phyloP scores from a whole-genome alignment of 2,888 invertebrate genomes.

The Myopa tessellatipennis region DNA sequence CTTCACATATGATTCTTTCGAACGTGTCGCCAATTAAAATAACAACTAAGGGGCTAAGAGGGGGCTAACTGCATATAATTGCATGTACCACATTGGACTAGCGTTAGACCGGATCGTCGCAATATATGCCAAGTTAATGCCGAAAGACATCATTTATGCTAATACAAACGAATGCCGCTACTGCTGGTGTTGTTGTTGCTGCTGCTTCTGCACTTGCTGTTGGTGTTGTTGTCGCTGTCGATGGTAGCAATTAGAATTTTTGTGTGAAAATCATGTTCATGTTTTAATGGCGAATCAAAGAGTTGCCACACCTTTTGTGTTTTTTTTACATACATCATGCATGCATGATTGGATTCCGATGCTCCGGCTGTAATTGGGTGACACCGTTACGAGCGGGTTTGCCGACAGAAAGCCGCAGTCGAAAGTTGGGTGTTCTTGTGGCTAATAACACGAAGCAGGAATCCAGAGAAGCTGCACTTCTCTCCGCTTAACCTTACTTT shows the following conservation, averaged over 20 bases:
- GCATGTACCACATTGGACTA: neutral
- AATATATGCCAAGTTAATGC: slow-evolving; percentile 14
- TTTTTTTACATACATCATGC: neutral
- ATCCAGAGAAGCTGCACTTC: too few species aligned
- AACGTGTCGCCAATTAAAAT: neutral
- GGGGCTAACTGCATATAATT: neutral
- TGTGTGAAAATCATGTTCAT: slow-evolving; percentile 26
- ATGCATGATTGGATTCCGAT: neutral
- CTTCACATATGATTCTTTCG: neutral
- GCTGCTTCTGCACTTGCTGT: neutral
- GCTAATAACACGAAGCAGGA: too few species aligned
- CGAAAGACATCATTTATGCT: slow-evolving; percentile 20
- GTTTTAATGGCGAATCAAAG: slow-evolving; percentile 10
- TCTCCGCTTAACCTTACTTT: neutral
- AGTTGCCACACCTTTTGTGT: slow-evolving; percentile 11
- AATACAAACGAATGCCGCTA: slow-evolving; percentile 1
- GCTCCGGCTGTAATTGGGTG: slow-evolving; percentile 14
- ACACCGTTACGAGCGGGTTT: slow-evolving; percentile 21
- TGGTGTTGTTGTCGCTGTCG: neutral
- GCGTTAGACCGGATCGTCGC: neutral
- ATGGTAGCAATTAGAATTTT: slow-evolving; percentile 22
- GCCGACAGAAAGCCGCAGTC: neutral
- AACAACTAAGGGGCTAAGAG: neutral
- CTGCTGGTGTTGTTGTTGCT: neutral
- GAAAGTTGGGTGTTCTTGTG: too few species aligned